Percentiles rank a stretch among this genome's conserved stretches.
These are phyloP conservation scores for Lissonota sp. DNA, from an alignment of 2,888 invertebrate genomes.

Conservation along the genomic window DNA sequence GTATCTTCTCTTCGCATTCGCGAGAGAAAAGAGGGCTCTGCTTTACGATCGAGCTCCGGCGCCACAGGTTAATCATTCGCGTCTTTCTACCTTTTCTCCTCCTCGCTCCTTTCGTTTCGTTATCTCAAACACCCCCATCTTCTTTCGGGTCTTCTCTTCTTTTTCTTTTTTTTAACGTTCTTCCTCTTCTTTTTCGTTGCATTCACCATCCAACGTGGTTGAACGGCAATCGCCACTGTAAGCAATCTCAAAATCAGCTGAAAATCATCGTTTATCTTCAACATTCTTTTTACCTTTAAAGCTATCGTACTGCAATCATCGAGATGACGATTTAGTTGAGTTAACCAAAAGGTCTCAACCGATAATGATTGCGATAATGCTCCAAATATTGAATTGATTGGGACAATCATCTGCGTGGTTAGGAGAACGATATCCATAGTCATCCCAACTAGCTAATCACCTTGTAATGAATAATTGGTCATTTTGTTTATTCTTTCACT, in stretches of 20 bases:
- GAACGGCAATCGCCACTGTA: slow-evolving; percentile 11
- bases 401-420: no score
- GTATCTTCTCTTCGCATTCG: not conserved
- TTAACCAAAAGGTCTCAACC: no score
- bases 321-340: no score
- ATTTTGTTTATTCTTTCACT: not conserved
- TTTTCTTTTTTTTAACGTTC: slow-evolving; percentile 22
- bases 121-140: not conserved
- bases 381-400: no score
- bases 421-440: no score
- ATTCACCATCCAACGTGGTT: slow-evolving; percentile 26
- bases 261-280: slow-evolving; percentile 53
- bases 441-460: not conserved
- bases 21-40: slow-evolving; percentile 41
- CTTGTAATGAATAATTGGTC: no score
- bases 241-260: slow-evolving; percentile 30
- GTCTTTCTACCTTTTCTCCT: slow-evolving; percentile 67
- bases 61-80: slow-evolving; percentile 78
- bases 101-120: slow-evolving; percentile 36
- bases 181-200: slow-evolving; percentile 13
- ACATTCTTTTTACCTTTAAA: slow-evolving; percentile 59
- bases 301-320: not conserved
- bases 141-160: slow-evolving; percentile 13
- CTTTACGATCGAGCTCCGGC: slow-evolving; percentile 77
- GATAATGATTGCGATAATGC: no score